Base-by-base conservation (phyloP, 2,113 vertebrate genomes). In the Struthidea cinerea region DNA sequence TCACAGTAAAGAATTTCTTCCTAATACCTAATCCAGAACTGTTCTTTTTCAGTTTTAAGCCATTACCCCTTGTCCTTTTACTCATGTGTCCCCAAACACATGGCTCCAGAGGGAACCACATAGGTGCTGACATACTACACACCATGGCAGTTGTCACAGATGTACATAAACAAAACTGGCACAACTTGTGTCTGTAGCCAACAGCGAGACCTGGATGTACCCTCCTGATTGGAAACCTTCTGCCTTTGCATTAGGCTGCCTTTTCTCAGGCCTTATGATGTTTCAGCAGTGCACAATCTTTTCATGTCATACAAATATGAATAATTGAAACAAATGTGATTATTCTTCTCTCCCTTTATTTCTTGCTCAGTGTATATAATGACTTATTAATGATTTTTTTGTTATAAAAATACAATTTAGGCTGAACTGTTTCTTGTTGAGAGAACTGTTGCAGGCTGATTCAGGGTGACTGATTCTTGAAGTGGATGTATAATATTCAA, bases 271-370 rank as follows among this genome's bases (percentile, higher is more conserved):
- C 63, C 12, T 49, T 76, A n/a, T 60, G 81, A 32, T 28, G 49
- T 80, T 90, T 69, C 69, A 59, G 71, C 7, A 60, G 28, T 30
- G 41, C 86, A 56, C 87, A 89, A 21, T 55, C 73, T 75, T 97
- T 97, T 87, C 47, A n/a, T 79, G 93, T 81, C 90, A 89, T 42
- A 87, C 41, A 93, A 94, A 91, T 95, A 96, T 90, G 76, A 94
- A 95, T 97, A 93, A 93, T 89, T 96, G 93, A 52, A 96, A 96
- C 55, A 73, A 86, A 88, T 73, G 21, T 67, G 59, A 96, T 93
- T 57, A 87, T 96, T 93, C 80, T 89, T 83, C 87, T 64, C 42
- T 90, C 27, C 30, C 21, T 95, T 94, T 91, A 69, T 82, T 84
- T 93, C 85, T 74, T 69, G 8, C 28, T 41, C 33, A 55, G 73